Evolutionary conservation across 1,140 invertebrate genomes (phyloP), one percentile per base, ranked within the genome.

Genomic region (Pseudomyrmex cubaensis): DNA sequence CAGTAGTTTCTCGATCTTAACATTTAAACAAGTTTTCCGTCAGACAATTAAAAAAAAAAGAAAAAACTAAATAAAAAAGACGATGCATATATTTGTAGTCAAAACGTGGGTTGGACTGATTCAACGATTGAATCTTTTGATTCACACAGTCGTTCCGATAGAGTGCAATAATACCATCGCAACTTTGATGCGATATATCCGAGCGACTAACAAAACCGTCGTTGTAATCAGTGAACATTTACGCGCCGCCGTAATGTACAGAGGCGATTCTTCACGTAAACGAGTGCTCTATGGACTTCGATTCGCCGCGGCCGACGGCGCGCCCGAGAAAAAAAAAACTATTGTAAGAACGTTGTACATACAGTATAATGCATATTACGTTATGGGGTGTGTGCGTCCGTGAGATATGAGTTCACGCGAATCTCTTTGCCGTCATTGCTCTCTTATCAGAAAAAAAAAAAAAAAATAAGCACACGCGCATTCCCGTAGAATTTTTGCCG

Each of bases 341-440:
- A 89, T 85, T 89, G 88, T 89, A 89, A 89, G 88, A 89, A 89
- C 87, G 52, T 89, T 89, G 88, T 89, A 89, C 85, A 89, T 89
- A 89, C 83, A 83, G 67, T 87, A 89, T 89, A 87, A 87, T 89
- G 87, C 78, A 89, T 35, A 35, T 89, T 88, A 84, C 87, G 66
- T 86, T 88, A 66, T 73, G 78, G 75, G 67, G 74, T 88, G 72
- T 88, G 72, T 62, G 64, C 80, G 77, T 88, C 67, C 83, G 61
- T 66, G 85, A 48, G 78, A 83, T 64, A 57, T 35, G 5, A 35
- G 85, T 85, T 89, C 84, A 73, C 77, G 75, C 70, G 35, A 56
- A 15, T 74, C 82, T 62, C 54, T 85, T 87, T 82, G 73, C 84
- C 82, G 54, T 64, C 66, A 57, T 22, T 61, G 72, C 13, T 44